Evolutionary conservation across 2,888 invertebrate genomes (phyloP).

Genomic region (Euplagia quadripunctaria): DNA sequence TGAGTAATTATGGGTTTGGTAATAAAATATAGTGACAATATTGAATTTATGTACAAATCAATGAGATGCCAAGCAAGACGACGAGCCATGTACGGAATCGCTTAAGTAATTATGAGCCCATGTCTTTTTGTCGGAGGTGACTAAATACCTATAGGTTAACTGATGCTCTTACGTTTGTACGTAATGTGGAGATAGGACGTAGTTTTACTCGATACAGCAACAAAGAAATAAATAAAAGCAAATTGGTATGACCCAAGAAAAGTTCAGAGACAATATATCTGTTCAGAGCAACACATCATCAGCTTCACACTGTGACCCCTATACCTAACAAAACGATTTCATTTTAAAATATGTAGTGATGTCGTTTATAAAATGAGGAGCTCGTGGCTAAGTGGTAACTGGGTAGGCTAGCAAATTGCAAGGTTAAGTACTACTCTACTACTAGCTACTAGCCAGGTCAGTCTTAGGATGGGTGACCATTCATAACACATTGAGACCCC

Average conservation of each 20-base stretch:
- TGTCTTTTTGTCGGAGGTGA: conserved; percentile 65
- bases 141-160: conserved; percentile 54
- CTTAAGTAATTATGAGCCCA: conserved; percentile 67
- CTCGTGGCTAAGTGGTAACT: no score
- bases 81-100: conserved; percentile 60
- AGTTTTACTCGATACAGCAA: conserved; percentile 10
- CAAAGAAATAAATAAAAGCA: not conserved
- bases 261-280: not conserved
- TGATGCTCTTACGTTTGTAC: conserved; percentile 37
- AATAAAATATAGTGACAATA: conserved; percentile 61
- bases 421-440: no score
- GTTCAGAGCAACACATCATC: not conserved
- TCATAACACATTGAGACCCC: no score
- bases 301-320: not conserved
- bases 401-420: no score
- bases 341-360: not conserved
- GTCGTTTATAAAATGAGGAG: no score
- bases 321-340: not conserved
- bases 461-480: no score
- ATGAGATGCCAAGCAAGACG: conserved; percentile 69
- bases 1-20: conserved; percentile 63
- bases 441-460: no score
- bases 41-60: conserved; percentile 75
- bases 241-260: not conserved
- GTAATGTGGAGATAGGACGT: conserved; percentile 38